A percentile compares a stretch with the other conserved stretches of the same genome.
Conservation (phyloP, 2,888 invertebrate species). For the Tinea trinotella region DNA sequence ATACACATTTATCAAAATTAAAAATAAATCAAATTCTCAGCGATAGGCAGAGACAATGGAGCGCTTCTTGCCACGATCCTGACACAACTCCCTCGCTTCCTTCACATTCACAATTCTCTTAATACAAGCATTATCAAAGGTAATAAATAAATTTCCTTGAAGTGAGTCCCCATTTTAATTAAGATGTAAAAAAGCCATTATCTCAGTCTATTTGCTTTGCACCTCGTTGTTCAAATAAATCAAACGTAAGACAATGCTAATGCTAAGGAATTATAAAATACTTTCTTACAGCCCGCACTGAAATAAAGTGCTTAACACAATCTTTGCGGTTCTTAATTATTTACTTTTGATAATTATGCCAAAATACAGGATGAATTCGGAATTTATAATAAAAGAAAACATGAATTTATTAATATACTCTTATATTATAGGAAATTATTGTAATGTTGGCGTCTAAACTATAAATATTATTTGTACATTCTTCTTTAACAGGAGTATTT, state of each 20-base stretch:
- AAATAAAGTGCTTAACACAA: conserved; percentile 63
- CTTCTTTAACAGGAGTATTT: too few species aligned
- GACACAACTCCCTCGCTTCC: too few species aligned
- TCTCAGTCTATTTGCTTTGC: conserved; percentile 49
- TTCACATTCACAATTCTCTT: too few species aligned
- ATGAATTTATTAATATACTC: too few species aligned
- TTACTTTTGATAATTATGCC: conserved; percentile 64
- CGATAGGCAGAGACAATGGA: too few species aligned
- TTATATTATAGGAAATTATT: too few species aligned
- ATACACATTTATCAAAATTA: background rate
- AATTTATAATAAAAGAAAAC: too few species aligned
- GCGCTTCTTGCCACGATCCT: too few species aligned
- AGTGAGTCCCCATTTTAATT: conserved; percentile 38
- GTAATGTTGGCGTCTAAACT: too few species aligned
- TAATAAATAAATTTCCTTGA: background rate
- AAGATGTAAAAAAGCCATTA: conserved; percentile 62
- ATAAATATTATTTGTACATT: too few species aligned
- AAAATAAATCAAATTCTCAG: background rate
- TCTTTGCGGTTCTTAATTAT: conserved; percentile 66
- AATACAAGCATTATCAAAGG: too few species aligned
- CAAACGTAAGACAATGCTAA: conserved; percentile 61
- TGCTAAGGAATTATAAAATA: conserved; percentile 67
- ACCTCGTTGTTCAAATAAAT: conserved; percentile 43
- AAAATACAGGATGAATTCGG: conserved; percentile 8
- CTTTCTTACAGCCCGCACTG: conserved; percentile 47